Evolutionary conservation across 2,113 vertebrate species (phyloP).

Genomic region (Myotis davidii): DNA sequence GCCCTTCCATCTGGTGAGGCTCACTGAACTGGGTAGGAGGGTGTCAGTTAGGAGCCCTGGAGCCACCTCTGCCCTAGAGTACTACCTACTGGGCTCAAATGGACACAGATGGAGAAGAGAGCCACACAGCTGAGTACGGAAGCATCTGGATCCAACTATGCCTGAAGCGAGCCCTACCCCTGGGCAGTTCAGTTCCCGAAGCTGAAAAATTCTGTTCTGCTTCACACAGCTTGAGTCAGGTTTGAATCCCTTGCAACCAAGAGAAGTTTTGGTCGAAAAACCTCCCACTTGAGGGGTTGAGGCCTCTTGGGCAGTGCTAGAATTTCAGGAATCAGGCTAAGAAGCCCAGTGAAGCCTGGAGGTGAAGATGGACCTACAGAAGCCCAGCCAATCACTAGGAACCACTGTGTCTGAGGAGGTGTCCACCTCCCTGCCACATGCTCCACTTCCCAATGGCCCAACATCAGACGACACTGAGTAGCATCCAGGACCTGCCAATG

Average conservation of each 20-base stretch:
- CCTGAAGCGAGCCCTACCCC: background rate
- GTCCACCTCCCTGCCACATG: fast-evolving
- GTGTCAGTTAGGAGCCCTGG: background rate
- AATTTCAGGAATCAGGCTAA: background rate
- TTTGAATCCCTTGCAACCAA: background rate
- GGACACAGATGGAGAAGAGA: background rate
- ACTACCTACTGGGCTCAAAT: background rate
- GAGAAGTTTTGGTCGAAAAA: background rate
- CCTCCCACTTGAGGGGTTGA: fast-evolving
- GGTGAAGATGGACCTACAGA: background rate
- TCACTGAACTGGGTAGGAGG: background rate
- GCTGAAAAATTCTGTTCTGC: background rate
- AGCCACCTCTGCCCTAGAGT: background rate
- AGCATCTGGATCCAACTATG: background rate
- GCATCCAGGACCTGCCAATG: background rate
- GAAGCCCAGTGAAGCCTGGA: background rate
- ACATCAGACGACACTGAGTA: fast-evolving
- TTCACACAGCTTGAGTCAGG: fast-evolving
- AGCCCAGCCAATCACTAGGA: background rate
- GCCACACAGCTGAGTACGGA: fast-evolving
- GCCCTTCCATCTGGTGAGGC: too few species aligned
- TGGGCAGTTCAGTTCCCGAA: background rate
- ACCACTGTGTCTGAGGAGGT: background rate
- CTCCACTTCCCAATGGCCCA: background rate
- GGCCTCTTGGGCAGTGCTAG: background rate